These are phyloP conservation scores for Rhizoglyphus robini DNA, from an alignment of 1,140 invertebrate genomes.

Conservation along the genomic window DNA sequence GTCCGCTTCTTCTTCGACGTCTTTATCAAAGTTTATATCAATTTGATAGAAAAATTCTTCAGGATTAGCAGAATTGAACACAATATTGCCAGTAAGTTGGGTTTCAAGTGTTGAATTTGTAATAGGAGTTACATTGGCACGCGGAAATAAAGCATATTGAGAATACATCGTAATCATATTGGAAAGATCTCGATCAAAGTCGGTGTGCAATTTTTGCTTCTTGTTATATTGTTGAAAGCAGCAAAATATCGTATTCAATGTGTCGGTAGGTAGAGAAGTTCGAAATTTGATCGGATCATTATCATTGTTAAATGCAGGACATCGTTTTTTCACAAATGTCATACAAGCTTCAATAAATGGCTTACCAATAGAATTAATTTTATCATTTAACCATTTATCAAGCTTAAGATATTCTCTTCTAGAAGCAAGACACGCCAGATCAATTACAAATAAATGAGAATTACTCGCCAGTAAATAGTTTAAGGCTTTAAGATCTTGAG, in stretches of 20 bases:
- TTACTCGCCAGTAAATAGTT: conserved; percentile 81
- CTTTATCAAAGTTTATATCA: conserved; percentile 55
- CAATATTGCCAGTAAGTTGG: not conserved
- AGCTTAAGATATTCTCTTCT: conserved; percentile 90
- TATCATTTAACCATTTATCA: conserved; percentile 95
- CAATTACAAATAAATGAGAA: conserved; percentile 93
- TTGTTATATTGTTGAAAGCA: not conserved
- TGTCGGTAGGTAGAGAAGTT: not conserved
- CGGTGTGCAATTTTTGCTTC: not conserved
- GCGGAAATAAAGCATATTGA: conserved; percentile 47
- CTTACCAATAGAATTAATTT: conserved; percentile 87
- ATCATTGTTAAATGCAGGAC: conserved; percentile 51
- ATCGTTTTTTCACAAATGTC: conserved; percentile 59
- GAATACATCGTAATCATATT: conserved; percentile 2
- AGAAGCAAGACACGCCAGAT: conserved; percentile 89
- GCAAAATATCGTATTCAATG: not conserved
- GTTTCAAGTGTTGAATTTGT: conserved; percentile 62
- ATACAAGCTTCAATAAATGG: conserved; percentile 66
- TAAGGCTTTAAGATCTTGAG: conserved; percentile 89
- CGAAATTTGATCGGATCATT: not conserved
- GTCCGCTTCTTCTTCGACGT: conserved; percentile 95
- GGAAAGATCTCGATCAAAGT: conserved; percentile 27
- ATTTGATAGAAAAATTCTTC: not conserved
- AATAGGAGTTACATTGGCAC: conserved; percentile 75
- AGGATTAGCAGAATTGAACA: not conserved